These are phyloP conservation scores for Oplegnathus fasciatus DNA, from an alignment of 2,113 vertebrate genomes.

Conservation along the genomic window DNA sequence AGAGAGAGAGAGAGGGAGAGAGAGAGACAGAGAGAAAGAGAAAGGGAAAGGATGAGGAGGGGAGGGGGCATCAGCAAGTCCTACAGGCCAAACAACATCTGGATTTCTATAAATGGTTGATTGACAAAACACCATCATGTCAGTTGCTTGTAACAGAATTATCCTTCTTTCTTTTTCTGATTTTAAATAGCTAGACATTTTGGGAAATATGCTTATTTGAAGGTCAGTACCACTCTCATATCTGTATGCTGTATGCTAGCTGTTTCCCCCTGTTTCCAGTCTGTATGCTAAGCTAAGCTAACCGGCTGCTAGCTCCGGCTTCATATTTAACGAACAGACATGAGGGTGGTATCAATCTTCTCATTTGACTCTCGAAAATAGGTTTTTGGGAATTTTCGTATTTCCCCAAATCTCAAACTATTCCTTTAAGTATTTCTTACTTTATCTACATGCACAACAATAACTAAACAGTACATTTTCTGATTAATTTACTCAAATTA, in stretches of 20 bases:
- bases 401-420: not conserved
- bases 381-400: not conserved
- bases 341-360: not conserved
- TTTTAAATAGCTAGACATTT: not conserved
- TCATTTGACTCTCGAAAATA: conserved; percentile 1
- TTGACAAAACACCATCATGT: conserved; percentile 25
- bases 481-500: not conserved
- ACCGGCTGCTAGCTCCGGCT: not conserved
- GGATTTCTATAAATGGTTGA: conserved; percentile 22
- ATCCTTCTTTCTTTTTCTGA: not conserved
- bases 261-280: not conserved
- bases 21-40: not conserved
- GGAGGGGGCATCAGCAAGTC: not conserved
- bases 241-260: too few relatives aligned
- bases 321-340: not conserved
- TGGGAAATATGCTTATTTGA: not conserved
- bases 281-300: not conserved
- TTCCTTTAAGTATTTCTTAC: not conserved
- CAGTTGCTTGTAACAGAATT: conserved; percentile 13
- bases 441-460: not conserved
- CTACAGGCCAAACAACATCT: conserved; percentile 51
- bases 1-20: conserved; percentile 14
- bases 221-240: not conserved
- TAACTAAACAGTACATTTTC: not conserved
- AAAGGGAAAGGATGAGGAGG: not conserved